Conservation (phyloP, 2,113 vertebrate species). For the Tragulus kanchil region DNA sequence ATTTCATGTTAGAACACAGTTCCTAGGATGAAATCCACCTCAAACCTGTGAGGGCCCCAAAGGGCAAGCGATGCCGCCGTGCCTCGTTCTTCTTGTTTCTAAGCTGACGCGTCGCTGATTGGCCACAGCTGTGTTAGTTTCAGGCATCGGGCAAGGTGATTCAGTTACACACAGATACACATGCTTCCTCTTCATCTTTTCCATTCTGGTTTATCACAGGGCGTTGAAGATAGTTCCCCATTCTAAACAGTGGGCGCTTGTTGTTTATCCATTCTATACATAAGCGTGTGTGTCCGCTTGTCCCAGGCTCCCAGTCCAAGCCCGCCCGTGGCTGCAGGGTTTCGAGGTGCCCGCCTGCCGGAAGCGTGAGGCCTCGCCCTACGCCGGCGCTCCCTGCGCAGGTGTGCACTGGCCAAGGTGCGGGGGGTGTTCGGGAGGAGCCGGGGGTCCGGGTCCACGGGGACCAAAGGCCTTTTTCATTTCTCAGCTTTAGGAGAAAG, state of each 20-base stretch:
- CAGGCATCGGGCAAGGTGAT: background rate
- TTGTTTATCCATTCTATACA: background rate
- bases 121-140: background rate
- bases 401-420: fast-evolving
- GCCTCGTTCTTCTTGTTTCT: background rate
- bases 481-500: background rate
- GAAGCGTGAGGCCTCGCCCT: background rate
- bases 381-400: background rate
- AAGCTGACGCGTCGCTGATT: background rate
- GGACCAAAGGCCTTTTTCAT: background rate
- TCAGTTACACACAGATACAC: background rate
- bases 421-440: fast-evolving
- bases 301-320: background rate
- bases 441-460: fast-evolving
- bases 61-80: background rate
- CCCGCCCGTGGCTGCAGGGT: background rate
- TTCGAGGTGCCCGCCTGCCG: background rate
- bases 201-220: background rate
- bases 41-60: background rate
- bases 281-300: background rate
- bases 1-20: background rate
- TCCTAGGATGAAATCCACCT: background rate
- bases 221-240: background rate
- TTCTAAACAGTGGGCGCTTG: background rate
- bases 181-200: background rate